Percentiles rank a stretch among this genome's conserved stretches.
These are phyloP conservation scores for Gobiocypris rarus DNA, from an alignment of 2,113 vertebrate genomes.

Conservation along the genomic window DNA sequence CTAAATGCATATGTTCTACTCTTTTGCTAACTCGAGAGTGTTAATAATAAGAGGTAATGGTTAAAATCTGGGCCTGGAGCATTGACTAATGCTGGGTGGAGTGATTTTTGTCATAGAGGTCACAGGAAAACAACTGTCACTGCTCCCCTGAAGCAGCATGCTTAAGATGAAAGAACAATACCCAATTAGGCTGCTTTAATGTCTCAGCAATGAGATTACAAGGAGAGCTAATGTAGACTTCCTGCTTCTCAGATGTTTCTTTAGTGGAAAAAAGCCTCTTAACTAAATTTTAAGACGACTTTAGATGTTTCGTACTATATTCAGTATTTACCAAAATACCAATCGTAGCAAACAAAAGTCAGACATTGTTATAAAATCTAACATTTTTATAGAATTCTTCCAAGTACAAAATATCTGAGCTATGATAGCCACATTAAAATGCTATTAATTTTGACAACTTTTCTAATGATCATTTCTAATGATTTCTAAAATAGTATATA, in stretches of 20 bases:
- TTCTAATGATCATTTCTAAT: no score
- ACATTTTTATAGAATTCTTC: no score
- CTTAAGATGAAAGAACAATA: conserved; percentile 53
- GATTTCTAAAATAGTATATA: no score
- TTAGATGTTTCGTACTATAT: neutral
- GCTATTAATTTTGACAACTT: no score
- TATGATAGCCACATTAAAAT: no score
- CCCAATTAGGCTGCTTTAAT: neutral
- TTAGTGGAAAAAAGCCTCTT: neutral
- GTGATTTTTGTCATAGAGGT: conserved; percentile 58
- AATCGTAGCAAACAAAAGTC: no score
- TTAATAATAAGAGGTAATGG: conserved; percentile 52
- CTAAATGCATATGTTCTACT: neutral
- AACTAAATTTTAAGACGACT: neutral
- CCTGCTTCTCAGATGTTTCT: conserved; percentile 22
- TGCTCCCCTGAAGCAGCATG: conserved; percentile 33
- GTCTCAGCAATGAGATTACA: conserved; percentile 13
- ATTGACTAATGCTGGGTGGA: conserved; percentile 74
- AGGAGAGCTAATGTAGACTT: neutral
- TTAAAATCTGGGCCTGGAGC: conserved; percentile 55
- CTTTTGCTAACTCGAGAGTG: neutral
- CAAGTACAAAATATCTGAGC: no score
- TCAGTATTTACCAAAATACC: neutral
- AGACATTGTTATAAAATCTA: no score
- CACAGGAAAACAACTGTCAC: conserved; percentile 38